Evolutionary conservation across 2,888 invertebrate species (phyloP), one percentile per base, ranked within the genome.

Genomic region (Strigamia transsilvanica): DNA sequence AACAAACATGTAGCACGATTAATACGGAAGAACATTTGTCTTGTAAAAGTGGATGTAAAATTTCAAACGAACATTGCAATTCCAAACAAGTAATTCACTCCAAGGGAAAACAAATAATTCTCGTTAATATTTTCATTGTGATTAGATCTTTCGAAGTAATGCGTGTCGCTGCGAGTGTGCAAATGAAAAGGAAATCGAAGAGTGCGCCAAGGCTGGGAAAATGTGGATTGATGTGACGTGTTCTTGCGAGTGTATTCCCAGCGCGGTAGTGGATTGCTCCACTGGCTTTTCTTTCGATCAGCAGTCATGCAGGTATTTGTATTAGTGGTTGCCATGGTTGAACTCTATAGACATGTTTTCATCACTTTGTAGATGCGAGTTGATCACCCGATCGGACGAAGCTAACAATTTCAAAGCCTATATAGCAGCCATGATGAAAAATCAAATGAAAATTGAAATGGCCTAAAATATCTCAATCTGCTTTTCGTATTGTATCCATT

Each of bases 21-120:
- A 18, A 51, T 18, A 51, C 18, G 0, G n/a, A 13, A 13, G 13
- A 51, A 51, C 51, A 51, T 51, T 15, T 51, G 15, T 6, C 51
- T 51, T 51, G 51, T 51, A 51, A 51, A 51, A 51, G n/a, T 51
- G 51, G 51, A 18, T 51, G 51, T 18, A 51, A 51, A 51, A 15
- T 51, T 3, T 7, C 51, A 51, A 13, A 4, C 2, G 6, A 51
- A 51, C 7, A 51, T 51, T 51, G 51, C 15, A 51, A 15, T 51
- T 15, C 51, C 6, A 51, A 51, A 51, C 51, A 51, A 18, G 51
- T 51, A 18, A 6, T 3, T 51, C 18, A 0, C 1, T 10, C 0
- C 18, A 18, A 18, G 5, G 2, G 1, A n/a, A 38, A 38, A 38
- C 34, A 34, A 34, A 34, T 34, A 5, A 34, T n/a, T 51, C n/a